These are phyloP conservation scores for Drosophila sproati DNA, from an alignment of 1,140 invertebrate genomes.

Conservation along the genomic window DNA sequence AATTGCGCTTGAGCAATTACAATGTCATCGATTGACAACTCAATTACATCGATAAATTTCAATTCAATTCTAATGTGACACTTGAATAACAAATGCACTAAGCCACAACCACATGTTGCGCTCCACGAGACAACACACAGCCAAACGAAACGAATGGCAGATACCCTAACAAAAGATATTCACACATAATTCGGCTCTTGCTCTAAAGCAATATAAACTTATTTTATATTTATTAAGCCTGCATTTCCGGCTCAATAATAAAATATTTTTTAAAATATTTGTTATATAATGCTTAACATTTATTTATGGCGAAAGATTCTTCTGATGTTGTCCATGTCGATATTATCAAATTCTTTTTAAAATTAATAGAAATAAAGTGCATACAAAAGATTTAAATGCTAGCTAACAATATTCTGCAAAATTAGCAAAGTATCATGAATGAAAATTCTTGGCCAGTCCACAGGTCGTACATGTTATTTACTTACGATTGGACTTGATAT, in stretches of 20 bases:
- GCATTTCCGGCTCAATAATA: too few relatives aligned
- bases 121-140: not conserved
- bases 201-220: too few relatives aligned
- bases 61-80: conserved; percentile 55
- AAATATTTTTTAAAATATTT: too few relatives aligned
- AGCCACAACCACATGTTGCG: conserved; percentile 13
- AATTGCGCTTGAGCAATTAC: conserved; percentile 52
- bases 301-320: too few relatives aligned
- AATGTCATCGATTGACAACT: conserved; percentile 56
- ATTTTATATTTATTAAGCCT: too few relatives aligned
- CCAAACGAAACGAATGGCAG: conserved; percentile 7
- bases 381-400: too few relatives aligned
- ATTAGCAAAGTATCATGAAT: not conserved
- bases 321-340: too few relatives aligned
- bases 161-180: conserved; percentile 13
- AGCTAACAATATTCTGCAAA: too few relatives aligned
- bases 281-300: too few relatives aligned
- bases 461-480: conserved; percentile 11
- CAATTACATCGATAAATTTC: conserved; percentile 55
- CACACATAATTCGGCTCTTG: not conserved
- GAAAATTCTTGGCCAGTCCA: not conserved
- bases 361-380: too few relatives aligned
- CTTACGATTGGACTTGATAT: conserved; percentile 6
- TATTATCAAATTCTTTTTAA: too few relatives aligned
- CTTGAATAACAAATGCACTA: conserved; percentile 48